Conservation (phyloP, 1,140 invertebrate species). For the Cryptotermes secundus region DNA sequence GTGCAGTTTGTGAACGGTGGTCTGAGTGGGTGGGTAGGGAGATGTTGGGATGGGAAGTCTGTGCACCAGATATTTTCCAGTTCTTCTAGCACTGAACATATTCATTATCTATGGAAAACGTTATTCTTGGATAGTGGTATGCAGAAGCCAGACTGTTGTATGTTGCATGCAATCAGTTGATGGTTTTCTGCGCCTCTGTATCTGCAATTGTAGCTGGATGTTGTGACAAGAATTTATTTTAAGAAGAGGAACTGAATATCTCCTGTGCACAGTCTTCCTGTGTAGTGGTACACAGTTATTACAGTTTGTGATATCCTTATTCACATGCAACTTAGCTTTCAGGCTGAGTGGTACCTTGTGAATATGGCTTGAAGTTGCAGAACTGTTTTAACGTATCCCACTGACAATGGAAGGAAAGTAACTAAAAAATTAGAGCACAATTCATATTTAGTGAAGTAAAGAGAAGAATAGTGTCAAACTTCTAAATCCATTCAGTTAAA, state of each 20-base stretch:
- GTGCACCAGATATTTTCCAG: too few species aligned
- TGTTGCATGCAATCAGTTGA: not conserved
- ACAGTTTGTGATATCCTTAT: not conserved
- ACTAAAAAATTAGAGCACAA: not conserved
- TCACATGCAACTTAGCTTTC: not conserved
- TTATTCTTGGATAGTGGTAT: too few species aligned
- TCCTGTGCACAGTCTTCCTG: not conserved
- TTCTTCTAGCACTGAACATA: too few species aligned
- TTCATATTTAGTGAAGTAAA: not conserved
- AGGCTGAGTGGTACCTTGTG: not conserved
- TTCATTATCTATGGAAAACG: too few species aligned
- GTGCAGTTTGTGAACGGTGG: constrained; percentile 27
- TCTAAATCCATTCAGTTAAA: constrained; percentile 3
- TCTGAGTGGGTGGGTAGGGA: not conserved
- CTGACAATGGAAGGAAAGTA: not conserved
- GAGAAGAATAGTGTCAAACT: not conserved
- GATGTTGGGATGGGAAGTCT: too few species aligned
- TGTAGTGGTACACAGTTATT: not conserved
- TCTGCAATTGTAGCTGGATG: too few species aligned
- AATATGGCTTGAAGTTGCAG: not conserved
- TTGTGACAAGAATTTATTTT: too few species aligned
- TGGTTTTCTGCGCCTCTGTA: not conserved
- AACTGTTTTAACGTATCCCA: not conserved
- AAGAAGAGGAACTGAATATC: too few species aligned
- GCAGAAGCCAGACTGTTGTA: too few species aligned